Evolutionary conservation across 2,888 invertebrate genomes (phyloP).

Genomic region (Perizoma flavofasciatum): DNA sequence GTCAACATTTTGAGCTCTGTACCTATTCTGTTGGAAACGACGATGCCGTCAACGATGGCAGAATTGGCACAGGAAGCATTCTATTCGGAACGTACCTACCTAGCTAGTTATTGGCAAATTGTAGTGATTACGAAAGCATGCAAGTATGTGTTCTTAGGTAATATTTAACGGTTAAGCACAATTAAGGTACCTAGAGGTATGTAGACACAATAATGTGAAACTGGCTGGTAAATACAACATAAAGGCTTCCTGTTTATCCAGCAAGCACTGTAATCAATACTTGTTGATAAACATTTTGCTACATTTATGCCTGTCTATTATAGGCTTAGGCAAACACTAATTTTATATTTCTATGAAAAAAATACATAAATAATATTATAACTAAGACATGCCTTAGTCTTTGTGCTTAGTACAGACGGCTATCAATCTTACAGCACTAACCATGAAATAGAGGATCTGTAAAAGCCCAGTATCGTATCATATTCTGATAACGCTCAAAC

Average conservation of each 20-base stretch:
- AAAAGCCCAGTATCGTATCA: too few species aligned
- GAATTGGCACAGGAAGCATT: conserved; percentile 31
- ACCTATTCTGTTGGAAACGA: conserved; percentile 22
- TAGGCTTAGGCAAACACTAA: too few species aligned
- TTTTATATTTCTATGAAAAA: too few species aligned
- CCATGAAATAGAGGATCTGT: neutral
- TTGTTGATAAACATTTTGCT: neutral
- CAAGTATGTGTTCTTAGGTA: conserved; percentile 7
- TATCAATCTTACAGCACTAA: too few species aligned
- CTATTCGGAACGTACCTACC: conserved; percentile 20
- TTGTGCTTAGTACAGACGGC: too few species aligned
- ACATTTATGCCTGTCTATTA: too few species aligned
- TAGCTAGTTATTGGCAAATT: conserved; percentile 26
- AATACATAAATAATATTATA: too few species aligned
- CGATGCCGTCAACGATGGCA: conserved; percentile 30
- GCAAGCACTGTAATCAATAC: conserved; percentile 6
- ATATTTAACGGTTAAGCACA: conserved; percentile 11
- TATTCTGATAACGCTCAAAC: conserved; percentile 47
- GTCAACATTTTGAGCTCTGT: conserved; percentile 18
- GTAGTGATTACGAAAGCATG: conserved; percentile 25
- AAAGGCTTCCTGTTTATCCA: conserved; percentile 16
- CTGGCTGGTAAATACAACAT: conserved; percentile 12
- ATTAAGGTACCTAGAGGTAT: conserved; percentile 8
- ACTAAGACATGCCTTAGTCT: too few species aligned
- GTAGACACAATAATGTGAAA: conserved; percentile 18